A percentile compares a stretch with the other conserved stretches of the same genome.
phyloP scores from a whole-genome alignment of 2,113 vertebrate species.

The Rhabdomys dilectus region DNA sequence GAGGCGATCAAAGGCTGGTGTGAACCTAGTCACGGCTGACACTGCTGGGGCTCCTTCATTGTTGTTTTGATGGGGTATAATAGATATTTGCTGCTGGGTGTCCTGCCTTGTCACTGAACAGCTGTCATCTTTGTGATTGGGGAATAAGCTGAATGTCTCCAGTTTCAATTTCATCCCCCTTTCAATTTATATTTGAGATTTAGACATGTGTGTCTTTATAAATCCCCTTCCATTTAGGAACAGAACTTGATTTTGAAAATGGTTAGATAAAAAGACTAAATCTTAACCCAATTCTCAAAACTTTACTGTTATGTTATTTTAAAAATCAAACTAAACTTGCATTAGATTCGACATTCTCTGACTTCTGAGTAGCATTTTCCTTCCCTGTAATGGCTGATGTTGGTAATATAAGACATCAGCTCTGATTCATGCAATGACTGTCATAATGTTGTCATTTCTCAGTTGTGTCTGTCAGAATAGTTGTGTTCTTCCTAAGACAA shows the following conservation, averaged over 20 bases:
- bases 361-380: conserved; percentile 38
- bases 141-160: neutral
- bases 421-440: neutral
- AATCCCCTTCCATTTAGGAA: conserved; percentile 56
- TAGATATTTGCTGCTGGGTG: neutral
- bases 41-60: conserved; percentile 47
- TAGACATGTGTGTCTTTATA: conserved; percentile 63
- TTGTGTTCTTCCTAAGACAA: neutral
- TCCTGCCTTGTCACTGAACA: conserved; percentile 42
- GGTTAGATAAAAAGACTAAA: conserved; percentile 20
- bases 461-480: neutral
- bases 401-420: conserved; percentile 20
- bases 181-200: conserved; percentile 70
- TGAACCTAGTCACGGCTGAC: conserved; percentile 61
- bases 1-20: conserved; percentile 54
- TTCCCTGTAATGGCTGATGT: conserved; percentile 7
- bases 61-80: conserved; percentile 57
- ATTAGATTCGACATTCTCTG: conserved; percentile 38
- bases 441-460: neutral
- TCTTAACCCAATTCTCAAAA: conserved; percentile 33
- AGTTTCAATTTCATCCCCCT: conserved; percentile 68
- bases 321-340: conserved; percentile 42
- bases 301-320: neutral
- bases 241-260: conserved; percentile 5
- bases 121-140: conserved; percentile 58